Evolutionary conservation across 2,113 vertebrate species (phyloP).

Genomic region (Tamias sibiricus): DNA sequence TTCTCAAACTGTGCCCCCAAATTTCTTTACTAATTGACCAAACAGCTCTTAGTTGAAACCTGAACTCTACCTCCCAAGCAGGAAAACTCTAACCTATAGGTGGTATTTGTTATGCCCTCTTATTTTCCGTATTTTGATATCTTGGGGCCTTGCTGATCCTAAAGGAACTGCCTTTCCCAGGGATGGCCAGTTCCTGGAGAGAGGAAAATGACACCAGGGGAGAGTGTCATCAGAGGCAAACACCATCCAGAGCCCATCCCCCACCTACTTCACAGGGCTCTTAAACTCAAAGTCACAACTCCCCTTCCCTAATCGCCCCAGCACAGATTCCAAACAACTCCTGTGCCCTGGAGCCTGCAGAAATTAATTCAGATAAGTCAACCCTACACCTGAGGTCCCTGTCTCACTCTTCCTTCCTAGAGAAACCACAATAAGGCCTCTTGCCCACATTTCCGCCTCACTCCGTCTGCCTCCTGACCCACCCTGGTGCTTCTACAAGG

Average conservation of each 20-base stretch:
- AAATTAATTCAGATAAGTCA: background rate
- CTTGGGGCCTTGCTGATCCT: background rate
- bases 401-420: background rate
- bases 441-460: background rate
- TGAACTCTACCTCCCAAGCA: background rate
- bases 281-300: background rate
- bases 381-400: background rate
- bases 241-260: background rate
- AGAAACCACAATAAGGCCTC: background rate
- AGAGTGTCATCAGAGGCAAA: background rate
- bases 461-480: background rate
- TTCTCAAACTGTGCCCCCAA: background rate
- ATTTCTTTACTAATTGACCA: background rate
- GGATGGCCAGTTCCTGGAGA: background rate
- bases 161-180: background rate
- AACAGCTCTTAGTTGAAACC: background rate
- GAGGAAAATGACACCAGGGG: background rate
- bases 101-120: background rate
- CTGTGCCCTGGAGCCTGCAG: background rate
- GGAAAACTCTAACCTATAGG: background rate
- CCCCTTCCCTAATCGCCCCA: background rate
- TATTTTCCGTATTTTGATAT: background rate
- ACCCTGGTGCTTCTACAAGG: accelerated
- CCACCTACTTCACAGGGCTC: background rate
- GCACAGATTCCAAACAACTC: background rate